phyloP scores from a whole-genome alignment of 2,113 vertebrate species.

The Tragelaphus imberbis region DNA sequence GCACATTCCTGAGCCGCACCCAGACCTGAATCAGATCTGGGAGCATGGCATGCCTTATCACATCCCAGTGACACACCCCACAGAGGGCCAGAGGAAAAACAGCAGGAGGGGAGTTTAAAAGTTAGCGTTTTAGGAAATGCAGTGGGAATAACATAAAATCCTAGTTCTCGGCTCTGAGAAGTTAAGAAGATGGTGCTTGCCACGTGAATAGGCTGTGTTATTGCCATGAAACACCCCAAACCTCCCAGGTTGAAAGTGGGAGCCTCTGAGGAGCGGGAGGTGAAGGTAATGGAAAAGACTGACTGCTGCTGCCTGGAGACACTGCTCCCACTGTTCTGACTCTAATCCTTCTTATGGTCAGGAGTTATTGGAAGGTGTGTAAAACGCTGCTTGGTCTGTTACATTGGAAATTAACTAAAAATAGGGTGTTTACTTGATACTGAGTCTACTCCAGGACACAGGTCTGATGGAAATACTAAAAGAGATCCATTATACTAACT shows the following conservation, averaged over 20 bases:
- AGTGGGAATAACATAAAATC: neutral
- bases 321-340: slow-evolving; percentile 48
- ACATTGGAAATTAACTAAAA: slow-evolving; percentile 68
- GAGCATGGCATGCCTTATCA: neutral
- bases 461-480: slow-evolving; percentile 24
- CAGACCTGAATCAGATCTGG: neutral
- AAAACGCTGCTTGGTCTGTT: neutral
- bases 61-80: neutral
- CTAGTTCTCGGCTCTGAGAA: neutral
- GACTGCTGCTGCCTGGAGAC: neutral
- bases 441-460: neutral
- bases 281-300: slow-evolving; percentile 58
- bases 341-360: neutral
- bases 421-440: slow-evolving; percentile 63
- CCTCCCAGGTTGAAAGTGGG: slow-evolving; percentile 14
- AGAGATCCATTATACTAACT: slow-evolving; percentile 8
- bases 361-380: slow-evolving; percentile 40
- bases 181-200: neutral
- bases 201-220: neutral
- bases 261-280: slow-evolving; percentile 29
- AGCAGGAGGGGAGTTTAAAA: neutral
- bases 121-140: neutral
- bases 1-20: neutral
- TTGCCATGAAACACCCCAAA: neutral
- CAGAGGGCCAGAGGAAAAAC: neutral